phyloP scores from a whole-genome alignment of 2,888 invertebrate genomes.

The Amorpha juglandis region DNA sequence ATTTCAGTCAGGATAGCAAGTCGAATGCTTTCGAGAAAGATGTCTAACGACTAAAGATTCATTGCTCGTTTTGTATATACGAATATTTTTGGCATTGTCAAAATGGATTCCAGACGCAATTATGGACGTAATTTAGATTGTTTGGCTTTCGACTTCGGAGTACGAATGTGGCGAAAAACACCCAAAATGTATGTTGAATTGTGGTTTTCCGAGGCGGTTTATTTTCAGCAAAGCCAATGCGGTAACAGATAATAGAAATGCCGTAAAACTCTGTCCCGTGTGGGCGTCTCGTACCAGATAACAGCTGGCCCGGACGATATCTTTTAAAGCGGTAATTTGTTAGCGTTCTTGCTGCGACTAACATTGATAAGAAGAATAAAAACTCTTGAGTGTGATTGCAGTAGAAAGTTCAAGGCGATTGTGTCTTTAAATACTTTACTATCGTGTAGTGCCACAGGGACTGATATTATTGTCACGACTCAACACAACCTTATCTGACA shows the following conservation, averaged over 20 bases:
- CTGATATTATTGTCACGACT: slow-evolving; percentile 19
- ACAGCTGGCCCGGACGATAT: slow-evolving; percentile 59
- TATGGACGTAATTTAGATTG: slow-evolving; percentile 41
- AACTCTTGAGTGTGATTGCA: slow-evolving; percentile 36
- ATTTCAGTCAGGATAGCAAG: slow-evolving; percentile 68
- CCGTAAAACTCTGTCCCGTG: slow-evolving; percentile 68
- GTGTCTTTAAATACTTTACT: slow-evolving; percentile 20
- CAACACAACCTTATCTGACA: slow-evolving; percentile 15
- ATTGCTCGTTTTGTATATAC: slow-evolving; percentile 52
- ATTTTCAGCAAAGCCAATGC: slow-evolving; percentile 71
- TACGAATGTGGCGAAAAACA: slow-evolving; percentile 43
- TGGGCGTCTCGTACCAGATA: slow-evolving; percentile 71
- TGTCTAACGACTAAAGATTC: slow-evolving; percentile 57
- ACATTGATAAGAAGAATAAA: slow-evolving; percentile 62
- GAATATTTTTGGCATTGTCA: slow-evolving; percentile 47
- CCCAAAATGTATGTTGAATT: slow-evolving; percentile 51
- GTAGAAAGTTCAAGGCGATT: slow-evolving; percentile 48
- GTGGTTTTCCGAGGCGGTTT: slow-evolving; percentile 61
- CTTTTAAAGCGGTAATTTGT: slow-evolving; percentile 76
- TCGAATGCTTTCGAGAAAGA: slow-evolving; percentile 78
- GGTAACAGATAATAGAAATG: slow-evolving; percentile 70
- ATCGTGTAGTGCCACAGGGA: slow-evolving; percentile 4
- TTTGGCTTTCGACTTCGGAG: slow-evolving; percentile 24
- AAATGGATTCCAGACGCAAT: slow-evolving; percentile 62
- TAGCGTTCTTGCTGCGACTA: slow-evolving; percentile 58